Conservation (phyloP, 2,113 vertebrate species). For the Pontoporia blainvillei region DNA sequence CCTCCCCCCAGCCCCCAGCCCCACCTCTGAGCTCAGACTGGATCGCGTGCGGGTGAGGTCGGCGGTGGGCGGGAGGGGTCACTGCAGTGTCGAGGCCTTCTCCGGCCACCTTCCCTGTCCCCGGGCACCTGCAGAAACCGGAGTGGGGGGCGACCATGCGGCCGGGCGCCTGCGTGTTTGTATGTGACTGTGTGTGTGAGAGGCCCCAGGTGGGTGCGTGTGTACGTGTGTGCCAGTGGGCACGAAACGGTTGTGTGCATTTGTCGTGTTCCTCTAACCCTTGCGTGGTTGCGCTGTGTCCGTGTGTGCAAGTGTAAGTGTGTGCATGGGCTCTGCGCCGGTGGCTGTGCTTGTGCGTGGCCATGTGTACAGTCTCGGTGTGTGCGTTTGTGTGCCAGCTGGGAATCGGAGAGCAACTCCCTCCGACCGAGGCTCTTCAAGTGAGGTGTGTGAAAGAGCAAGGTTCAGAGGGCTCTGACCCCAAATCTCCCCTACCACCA, state of each 20-base stretch:
- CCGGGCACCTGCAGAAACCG: neutral
- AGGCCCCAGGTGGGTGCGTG: neutral
- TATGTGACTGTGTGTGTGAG: neutral
- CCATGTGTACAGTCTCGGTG: rapidly evolving
- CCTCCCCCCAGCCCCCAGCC: neutral
- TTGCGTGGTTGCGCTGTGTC: neutral
- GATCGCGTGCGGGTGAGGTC: rapidly evolving
- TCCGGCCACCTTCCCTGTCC: neutral
- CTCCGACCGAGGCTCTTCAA: neutral
- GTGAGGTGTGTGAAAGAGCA: neutral
- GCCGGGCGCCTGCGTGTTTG: neutral
- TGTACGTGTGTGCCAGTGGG: neutral
- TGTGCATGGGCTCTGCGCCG: neutral
- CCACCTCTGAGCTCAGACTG: neutral
- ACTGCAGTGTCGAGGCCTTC: neutral
- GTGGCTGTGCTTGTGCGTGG: neutral
- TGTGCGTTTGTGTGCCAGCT: neutral
- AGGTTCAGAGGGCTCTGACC: neutral
- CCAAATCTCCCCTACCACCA: neutral
- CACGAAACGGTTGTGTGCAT: neutral
- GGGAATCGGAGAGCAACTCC: neutral
- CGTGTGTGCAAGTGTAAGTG: neutral
- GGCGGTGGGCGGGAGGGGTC: neutral
- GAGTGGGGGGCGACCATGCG: neutral
- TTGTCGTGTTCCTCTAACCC: neutral